Percentiles rank a stretch among this genome's conserved stretches.
phyloP scores from a whole-genome alignment of 2,888 invertebrate genomes.

The Chironomus riparius region DNA sequence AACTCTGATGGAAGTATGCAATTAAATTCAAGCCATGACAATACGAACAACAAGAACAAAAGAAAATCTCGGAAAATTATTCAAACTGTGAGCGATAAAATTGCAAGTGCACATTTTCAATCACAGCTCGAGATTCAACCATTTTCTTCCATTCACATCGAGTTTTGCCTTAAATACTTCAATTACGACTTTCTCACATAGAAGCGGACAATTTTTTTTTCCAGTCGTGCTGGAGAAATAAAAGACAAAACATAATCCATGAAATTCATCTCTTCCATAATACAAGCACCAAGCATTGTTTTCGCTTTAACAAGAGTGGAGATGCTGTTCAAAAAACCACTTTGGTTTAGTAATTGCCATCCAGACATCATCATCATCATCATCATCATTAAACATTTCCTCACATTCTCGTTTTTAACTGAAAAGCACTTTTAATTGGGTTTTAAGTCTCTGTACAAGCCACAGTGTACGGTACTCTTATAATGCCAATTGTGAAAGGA shows the following conservation, averaged over 20 bases:
- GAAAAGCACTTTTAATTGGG: neutral
- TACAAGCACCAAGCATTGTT: neutral
- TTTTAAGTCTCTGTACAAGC: neutral
- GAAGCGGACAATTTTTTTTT: neutral
- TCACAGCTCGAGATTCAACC: neutral
- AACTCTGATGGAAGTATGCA: no score
- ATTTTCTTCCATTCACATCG: no score
- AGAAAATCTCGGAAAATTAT: no score
- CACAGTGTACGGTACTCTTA: neutral
- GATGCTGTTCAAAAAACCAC: neutral
- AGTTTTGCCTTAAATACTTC: neutral
- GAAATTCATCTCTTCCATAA: neutral
- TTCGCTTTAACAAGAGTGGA: neutral
- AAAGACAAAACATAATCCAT: no score
- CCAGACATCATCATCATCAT: neutral
- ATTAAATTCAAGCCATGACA: no score
- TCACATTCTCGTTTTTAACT: neutral
- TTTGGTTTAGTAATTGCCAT: neutral
- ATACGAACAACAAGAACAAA: no score
- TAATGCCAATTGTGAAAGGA: neutral
- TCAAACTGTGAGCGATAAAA: no score
- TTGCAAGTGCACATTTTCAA: no score
- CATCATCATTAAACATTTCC: neutral
- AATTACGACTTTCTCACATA: neutral
- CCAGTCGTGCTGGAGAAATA: no score